Evolutionary conservation across 2,888 invertebrate genomes (phyloP).

Genomic region (Petrolisthes manimaculis): DNA sequence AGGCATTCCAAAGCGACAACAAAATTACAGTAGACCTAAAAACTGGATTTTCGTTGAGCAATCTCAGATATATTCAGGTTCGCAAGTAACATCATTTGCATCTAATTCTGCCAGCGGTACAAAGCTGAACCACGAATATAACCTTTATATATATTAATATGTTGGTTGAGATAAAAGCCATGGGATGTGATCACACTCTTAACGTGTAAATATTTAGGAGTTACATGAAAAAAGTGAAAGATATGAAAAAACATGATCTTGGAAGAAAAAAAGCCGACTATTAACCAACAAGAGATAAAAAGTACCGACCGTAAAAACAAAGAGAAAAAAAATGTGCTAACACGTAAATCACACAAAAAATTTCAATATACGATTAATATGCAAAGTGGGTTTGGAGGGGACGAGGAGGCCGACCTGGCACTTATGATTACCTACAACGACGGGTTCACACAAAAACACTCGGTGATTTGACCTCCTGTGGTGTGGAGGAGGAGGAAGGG

Average conservation of each 20-base stretch:
- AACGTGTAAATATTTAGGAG: background rate
- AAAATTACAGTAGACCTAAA: background rate
- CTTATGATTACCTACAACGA: background rate
- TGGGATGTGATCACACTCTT: no score
- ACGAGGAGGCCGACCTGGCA: slow-evolving; percentile 1
- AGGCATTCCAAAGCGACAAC: background rate
- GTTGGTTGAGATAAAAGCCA: no score
- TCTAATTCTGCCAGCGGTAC: no score
- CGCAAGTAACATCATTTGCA: no score
- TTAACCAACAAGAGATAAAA: background rate
- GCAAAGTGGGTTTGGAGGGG: slow-evolving; percentile 44
- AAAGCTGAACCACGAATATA: no score
- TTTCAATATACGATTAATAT: slow-evolving; percentile 40
- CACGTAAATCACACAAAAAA: background rate
- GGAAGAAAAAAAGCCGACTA: background rate
- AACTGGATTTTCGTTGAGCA: background rate
- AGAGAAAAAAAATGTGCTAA: background rate
- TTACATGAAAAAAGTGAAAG: background rate
- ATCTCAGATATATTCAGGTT: no score
- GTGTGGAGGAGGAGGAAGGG: background rate
- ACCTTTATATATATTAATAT: no score
- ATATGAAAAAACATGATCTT: background rate
- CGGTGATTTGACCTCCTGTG: slow-evolving; percentile 13
- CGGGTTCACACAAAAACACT: background rate
- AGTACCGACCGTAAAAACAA: background rate